phyloP scores from a whole-genome alignment of 2,888 invertebrate species.

The Leucania comma region DNA sequence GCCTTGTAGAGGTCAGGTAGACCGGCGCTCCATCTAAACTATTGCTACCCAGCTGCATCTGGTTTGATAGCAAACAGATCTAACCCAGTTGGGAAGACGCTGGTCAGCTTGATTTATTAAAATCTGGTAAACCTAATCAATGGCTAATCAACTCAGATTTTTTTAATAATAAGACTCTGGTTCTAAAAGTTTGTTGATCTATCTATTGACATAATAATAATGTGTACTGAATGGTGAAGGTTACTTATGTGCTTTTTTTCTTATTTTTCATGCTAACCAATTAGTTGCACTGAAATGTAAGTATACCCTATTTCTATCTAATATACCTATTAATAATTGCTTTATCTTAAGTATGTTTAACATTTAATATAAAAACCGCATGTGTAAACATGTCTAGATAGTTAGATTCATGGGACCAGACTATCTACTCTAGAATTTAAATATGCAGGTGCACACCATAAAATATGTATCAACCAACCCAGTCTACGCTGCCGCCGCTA shows the following conservation, averaged over 20 bases:
- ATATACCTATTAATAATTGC: no score
- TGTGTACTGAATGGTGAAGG: constrained; percentile 32
- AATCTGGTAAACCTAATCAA: not conserved
- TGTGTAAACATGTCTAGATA: not conserved
- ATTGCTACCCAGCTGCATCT: no score
- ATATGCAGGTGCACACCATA: constrained; percentile 18
- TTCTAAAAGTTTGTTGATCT: not conserved
- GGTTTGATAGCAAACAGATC: no score
- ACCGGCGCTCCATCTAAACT: no score
- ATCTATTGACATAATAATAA: not conserved
- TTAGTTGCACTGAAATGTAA: constrained; percentile 89
- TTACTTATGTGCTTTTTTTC: constrained; percentile 65
- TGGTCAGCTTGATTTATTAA: no score
- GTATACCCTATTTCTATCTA: constrained; percentile 69
- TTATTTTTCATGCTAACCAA: constrained; percentile 81
- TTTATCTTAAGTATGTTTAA: not conserved
- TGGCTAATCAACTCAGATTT: not conserved
- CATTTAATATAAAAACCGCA: not conserved
- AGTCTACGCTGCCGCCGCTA: constrained; percentile 1
- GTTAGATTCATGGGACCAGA: not conserved
- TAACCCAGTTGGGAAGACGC: no score
- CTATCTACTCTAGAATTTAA: constrained; percentile 5
- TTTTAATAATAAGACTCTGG: not conserved
- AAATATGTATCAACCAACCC: constrained; percentile 8
- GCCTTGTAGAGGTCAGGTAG: no score